Conservation (phyloP, 2,113 vertebrate genomes). For the Nibea coibor region DNA sequence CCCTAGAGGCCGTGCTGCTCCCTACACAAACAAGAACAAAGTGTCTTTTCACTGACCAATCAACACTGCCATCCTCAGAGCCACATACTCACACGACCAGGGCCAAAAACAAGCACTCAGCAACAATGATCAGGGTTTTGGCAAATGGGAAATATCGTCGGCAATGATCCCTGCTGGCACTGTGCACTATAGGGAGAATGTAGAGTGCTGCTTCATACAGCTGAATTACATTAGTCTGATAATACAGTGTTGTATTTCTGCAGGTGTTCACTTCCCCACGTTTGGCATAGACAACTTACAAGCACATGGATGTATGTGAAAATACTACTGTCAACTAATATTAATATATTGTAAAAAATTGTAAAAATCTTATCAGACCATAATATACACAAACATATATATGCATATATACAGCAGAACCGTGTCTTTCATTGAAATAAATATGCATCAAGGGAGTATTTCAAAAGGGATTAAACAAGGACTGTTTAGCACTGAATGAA, state of each 20-base stretch:
- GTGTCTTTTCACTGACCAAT: conserved; percentile 41
- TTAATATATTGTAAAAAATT: too few relatives aligned
- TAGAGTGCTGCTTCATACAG: conserved; percentile 1
- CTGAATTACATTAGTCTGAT: conserved; percentile 1
- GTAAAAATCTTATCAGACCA: neutral
- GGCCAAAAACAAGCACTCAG: conserved; percentile 18
- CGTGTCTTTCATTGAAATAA: conserved; percentile 70
- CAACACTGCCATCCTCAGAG: conserved; percentile 38
- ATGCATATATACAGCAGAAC: neutral
- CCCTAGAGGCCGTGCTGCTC: conserved; percentile 60
- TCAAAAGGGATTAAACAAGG: conserved; percentile 89
- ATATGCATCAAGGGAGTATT: conserved; percentile 82
- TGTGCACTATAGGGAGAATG: neutral
- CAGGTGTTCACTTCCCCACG: neutral
- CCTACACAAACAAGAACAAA: conserved; percentile 48
- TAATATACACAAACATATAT: neutral
- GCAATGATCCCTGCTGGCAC: conserved; percentile 5
- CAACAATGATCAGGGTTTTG: conserved; percentile 18
- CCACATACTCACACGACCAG: conserved; percentile 24
- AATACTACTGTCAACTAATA: neutral
- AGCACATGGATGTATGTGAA: conserved; percentile 6
- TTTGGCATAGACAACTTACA: neutral
- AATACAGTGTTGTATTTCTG: neutral
- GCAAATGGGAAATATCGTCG: conserved; percentile 19
- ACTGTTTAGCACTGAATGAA: conserved; percentile 87